A percentile compares a stretch with the other conserved stretches of the same genome.
Evolutionary conservation across 2,797 vertebrate genomes (phyloP).

Genomic region (Ispidina picta): DNA sequence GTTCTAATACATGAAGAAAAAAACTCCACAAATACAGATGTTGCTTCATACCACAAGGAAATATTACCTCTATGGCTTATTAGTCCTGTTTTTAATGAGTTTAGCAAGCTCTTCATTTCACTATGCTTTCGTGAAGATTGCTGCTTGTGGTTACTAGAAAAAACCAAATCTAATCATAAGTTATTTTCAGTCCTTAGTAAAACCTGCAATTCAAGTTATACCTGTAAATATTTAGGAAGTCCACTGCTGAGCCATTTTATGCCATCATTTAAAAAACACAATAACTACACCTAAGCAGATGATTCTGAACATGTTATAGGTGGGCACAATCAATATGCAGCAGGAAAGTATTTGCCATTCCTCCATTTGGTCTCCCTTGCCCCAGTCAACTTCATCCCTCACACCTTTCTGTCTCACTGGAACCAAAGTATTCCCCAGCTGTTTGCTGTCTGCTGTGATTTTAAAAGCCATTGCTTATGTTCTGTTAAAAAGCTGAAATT

Average conservation of each 20-base stretch:
- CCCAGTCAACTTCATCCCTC: background rate
- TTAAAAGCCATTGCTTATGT: background rate
- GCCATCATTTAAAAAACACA: background rate
- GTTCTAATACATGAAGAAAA: background rate
- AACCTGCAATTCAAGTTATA: background rate
- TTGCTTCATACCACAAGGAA: background rate
- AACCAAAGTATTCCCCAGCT: background rate
- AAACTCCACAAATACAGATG: background rate
- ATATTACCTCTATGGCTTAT: background rate
- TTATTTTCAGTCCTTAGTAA: background rate
- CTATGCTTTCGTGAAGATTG: background rate
- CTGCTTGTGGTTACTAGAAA: background rate
- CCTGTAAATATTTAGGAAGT: background rate
- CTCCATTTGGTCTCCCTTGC: background rate
- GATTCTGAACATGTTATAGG: background rate
- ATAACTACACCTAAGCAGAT: background rate
- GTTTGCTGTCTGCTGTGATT: background rate
- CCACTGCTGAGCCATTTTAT: background rate
- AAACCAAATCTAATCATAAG: background rate
- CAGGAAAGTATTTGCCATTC: background rate
- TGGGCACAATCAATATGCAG: background rate
- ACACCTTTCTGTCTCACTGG: background rate
- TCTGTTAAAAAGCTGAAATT: background rate
- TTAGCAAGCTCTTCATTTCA: background rate
- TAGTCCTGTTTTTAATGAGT: background rate